Conservation (phyloP, 2,113 vertebrate genomes). For the Bufo bufo region DNA sequence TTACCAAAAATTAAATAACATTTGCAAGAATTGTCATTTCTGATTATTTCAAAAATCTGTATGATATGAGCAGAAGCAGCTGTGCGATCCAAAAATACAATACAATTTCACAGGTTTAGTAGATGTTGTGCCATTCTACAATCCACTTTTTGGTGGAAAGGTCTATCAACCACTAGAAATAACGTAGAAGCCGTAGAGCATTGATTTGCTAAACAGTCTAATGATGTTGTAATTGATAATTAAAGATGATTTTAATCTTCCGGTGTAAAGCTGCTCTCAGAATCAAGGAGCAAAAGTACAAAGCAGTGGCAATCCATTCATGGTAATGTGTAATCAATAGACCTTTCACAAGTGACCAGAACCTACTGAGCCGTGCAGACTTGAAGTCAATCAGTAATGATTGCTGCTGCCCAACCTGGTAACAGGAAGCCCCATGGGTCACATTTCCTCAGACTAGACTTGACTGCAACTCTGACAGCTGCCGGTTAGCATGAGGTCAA, state of each 20-base stretch:
- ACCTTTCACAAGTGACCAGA: constrained; percentile 61
- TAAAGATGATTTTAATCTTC: neutral
- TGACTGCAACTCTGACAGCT: constrained; percentile 57
- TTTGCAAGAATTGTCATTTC: too few species aligned
- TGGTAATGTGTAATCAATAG: constrained; percentile 69
- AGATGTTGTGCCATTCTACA: too few species aligned
- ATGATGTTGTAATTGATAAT: constrained; percentile 22
- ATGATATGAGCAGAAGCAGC: too few species aligned
- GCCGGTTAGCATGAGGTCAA: constrained; percentile 57
- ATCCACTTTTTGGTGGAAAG: neutral
- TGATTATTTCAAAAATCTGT: too few species aligned
- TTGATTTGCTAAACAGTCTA: constrained; percentile 4
- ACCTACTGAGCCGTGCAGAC: constrained; percentile 57
- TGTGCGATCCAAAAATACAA: too few species aligned
- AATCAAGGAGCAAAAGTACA: neutral
- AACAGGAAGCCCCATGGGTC: constrained; percentile 47
- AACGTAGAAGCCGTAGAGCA: neutral
- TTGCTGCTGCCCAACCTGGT: constrained; percentile 59
- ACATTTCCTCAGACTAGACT: constrained; percentile 26
- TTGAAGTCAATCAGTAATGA: constrained; percentile 60
- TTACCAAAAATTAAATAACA: too few species aligned
- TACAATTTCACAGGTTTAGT: too few species aligned
- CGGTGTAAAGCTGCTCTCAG: neutral
- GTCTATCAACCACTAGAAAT: neutral
- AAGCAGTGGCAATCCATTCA: constrained; percentile 60